phyloP scores from a whole-genome alignment of 2,113 vertebrate species.

The Bagarius yarrelli region DNA sequence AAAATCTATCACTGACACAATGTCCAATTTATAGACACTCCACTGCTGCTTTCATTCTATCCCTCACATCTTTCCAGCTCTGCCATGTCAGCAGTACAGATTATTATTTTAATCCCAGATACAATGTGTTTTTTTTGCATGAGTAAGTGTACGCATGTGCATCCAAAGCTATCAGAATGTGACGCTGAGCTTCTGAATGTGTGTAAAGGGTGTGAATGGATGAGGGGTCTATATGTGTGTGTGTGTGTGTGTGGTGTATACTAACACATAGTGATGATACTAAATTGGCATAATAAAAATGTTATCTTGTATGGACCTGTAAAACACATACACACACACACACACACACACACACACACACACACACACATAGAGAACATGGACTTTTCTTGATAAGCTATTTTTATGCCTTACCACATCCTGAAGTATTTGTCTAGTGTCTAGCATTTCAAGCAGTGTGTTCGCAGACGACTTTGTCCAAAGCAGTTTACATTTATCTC shows the following conservation, averaged over 20 bases:
- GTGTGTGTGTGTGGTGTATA: background rate
- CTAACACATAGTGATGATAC: background rate
- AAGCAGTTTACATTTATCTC: too few relatives aligned
- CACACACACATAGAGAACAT: conserved; percentile 41
- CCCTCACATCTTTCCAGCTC: background rate
- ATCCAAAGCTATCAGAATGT: conserved; percentile 43
- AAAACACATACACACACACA: conserved; percentile 18
- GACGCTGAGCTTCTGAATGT: conserved; percentile 54
- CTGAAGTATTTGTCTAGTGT: background rate
- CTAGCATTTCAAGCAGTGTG: background rate
- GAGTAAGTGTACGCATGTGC: background rate
- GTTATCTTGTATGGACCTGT: background rate
- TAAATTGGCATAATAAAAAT: conserved; percentile 4
- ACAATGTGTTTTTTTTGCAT: background rate
- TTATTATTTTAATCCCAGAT: conserved; percentile 10
- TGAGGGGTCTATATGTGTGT: background rate
- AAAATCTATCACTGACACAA: background rate
- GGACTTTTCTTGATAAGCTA: conserved; percentile 17
- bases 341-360: conserved; percentile 37
- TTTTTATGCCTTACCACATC: conserved; percentile 20
- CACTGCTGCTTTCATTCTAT: background rate
- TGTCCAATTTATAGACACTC: background rate
- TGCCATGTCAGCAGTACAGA: background rate
- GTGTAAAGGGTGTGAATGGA: conserved; percentile 49
- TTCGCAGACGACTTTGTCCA: background rate